phyloP scores from a whole-genome alignment of 2,113 vertebrate species.

The Macrotis lagotis region DNA sequence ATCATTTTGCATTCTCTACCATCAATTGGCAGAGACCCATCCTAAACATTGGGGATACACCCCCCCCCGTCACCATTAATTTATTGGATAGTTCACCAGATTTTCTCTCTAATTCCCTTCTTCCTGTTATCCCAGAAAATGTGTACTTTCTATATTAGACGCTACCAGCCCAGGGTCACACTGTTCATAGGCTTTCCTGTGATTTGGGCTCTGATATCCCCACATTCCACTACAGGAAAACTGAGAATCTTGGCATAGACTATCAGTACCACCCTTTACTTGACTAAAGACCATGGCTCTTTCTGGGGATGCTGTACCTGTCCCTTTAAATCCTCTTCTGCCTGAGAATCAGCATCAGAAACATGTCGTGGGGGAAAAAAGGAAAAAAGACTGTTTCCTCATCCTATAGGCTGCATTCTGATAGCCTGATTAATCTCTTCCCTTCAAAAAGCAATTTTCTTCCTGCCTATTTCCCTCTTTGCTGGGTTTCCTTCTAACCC shows the following conservation, averaged over 20 bases:
- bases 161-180: not conserved
- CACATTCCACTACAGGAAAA: fast-evolving
- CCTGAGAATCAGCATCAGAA: not conserved
- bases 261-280: too few relatives aligned
- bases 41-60: not conserved
- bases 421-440: not conserved
- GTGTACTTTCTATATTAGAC: conserved; percentile 18
- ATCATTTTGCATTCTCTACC: not conserved
- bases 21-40: not conserved
- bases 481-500: not conserved
- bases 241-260: not conserved
- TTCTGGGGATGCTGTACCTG: not conserved
- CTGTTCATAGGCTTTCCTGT: not conserved
- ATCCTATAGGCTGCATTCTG: not conserved
- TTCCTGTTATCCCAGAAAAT: not conserved
- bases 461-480: not conserved
- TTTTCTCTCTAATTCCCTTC: not conserved
- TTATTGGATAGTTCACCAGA: not conserved
- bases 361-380: not conserved
- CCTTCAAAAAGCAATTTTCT: not conserved
- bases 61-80: not conserved
- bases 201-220: not conserved
- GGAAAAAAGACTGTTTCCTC: not conserved
- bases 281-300: not conserved
- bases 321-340: not conserved